phyloP scores from a whole-genome alignment of 2,888 invertebrate genomes.

The Drosophila borborema region DNA sequence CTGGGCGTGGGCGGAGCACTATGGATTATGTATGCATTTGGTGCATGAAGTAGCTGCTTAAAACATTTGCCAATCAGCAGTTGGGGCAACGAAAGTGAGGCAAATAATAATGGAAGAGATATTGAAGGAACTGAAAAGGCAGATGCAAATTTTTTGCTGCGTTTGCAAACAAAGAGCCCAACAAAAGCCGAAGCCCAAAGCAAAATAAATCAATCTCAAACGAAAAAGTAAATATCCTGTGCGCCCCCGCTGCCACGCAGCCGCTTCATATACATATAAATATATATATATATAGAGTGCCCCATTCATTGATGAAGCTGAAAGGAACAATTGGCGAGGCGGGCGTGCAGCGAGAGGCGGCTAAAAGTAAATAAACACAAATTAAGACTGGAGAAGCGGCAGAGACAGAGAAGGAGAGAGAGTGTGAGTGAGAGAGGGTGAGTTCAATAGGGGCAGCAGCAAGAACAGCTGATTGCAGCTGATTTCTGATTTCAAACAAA shows the following conservation, averaged over 20 bases:
- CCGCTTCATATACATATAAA: background rate
- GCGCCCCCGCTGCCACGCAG: background rate
- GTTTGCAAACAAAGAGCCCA: conserved; percentile 53
- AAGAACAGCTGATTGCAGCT: conserved; percentile 81
- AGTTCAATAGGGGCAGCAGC: conserved; percentile 1
- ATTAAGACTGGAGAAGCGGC: conserved; percentile 19
- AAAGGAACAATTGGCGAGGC: conserved; percentile 34
- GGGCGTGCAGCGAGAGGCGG: conserved; percentile 6
- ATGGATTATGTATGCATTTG: conserved; percentile 55
- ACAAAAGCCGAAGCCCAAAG: conserved; percentile 43
- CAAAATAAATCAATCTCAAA: conserved; percentile 71
- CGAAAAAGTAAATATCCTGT: conserved; percentile 77
- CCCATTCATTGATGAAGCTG: conserved; percentile 54
- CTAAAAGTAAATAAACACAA: conserved; percentile 73
- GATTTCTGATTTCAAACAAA: conserved; percentile 60
- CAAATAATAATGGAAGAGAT: no score
- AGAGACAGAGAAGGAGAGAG: conserved; percentile 1
- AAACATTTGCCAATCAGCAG: conserved; percentile 22
- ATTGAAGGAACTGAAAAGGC: conserved; percentile 9
- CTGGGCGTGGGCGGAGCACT: conserved; percentile 33
- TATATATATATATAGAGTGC: background rate
- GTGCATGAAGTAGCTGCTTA: conserved; percentile 33
- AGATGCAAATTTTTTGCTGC: conserved; percentile 61
- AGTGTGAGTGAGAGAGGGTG: background rate
- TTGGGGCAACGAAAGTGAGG: background rate